Conservation (phyloP, 1,140 invertebrate species). For the Grapholita molesta region DNA sequence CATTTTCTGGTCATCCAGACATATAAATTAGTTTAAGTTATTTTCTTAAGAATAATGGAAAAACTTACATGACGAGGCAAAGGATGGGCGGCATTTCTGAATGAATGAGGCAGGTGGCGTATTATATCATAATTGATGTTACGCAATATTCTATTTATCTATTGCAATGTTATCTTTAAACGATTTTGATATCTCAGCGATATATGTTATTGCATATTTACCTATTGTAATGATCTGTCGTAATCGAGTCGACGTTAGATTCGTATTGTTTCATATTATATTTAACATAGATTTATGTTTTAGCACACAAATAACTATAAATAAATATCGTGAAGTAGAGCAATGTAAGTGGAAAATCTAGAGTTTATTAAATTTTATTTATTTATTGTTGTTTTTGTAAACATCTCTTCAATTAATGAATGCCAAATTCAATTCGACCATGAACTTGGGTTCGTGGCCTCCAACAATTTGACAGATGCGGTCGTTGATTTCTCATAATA, state of each 20-base stretch:
- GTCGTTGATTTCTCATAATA: background rate
- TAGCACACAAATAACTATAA: too few relatives aligned
- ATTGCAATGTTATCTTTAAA: conserved; percentile 13
- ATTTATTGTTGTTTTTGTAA: too few relatives aligned
- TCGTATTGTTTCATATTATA: too few relatives aligned
- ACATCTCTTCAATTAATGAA: too few relatives aligned
- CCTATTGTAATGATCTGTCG: background rate
- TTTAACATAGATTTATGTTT: too few relatives aligned
- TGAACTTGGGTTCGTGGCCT: background rate
- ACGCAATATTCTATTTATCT: conserved; percentile 11
- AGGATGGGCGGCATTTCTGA: conserved; percentile 5
- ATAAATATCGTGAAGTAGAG: too few relatives aligned
- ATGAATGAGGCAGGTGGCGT: background rate
- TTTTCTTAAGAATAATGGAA: background rate
- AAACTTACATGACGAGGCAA: background rate
- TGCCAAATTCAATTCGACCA: background rate
- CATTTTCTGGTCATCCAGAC: too few relatives aligned
- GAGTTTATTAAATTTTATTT: too few relatives aligned
- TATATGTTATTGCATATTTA: background rate
- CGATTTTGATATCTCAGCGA: conserved; percentile 2
- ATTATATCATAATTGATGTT: conserved; percentile 3
- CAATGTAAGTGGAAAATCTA: too few relatives aligned
- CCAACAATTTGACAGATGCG: background rate
- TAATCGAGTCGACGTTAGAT: background rate
- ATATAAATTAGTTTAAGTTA: too few relatives aligned